A percentile compares a stretch with the other conserved stretches of the same genome.
Evolutionary conservation across 2,797 vertebrate genomes (phyloP).

Genomic region (Danio aesculapii): DNA sequence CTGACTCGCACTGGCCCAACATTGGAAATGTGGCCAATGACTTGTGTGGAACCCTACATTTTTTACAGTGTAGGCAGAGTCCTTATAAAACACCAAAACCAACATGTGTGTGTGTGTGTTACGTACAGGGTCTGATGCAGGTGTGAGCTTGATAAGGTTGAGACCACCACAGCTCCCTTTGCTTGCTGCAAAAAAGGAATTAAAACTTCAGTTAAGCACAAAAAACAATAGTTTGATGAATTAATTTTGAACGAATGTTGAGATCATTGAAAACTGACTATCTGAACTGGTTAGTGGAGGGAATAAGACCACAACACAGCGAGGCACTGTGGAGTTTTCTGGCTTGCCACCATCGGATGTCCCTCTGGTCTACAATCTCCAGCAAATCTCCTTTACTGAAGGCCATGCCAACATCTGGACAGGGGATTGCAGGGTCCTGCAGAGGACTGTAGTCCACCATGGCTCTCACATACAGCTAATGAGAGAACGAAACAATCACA

Average conservation of each 20-base stretch:
- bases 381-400: constrained; percentile 91
- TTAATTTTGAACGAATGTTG: not conserved
- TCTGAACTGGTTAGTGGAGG: constrained; percentile 86
- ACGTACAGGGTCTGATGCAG: constrained; percentile 84
- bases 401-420: constrained; percentile 85
- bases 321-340: constrained; percentile 81
- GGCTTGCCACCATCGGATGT: constrained; percentile 92
- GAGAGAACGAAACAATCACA: not conserved
- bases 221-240: too few relatives aligned
- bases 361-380: constrained; percentile 91
- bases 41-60: too few relatives aligned
- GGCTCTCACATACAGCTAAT: constrained; percentile 86
- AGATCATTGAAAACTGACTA: constrained; percentile 3
- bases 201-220: not conserved
- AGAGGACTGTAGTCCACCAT: constrained; percentile 91
- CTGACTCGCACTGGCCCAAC: too few relatives aligned
- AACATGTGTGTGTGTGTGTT: constrained; percentile 3
- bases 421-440: constrained; percentile 88
- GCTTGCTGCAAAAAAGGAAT: constrained; percentile 80
- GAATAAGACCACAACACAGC: constrained; percentile 87
- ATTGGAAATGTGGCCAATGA: too few relatives aligned
- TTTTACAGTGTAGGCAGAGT: too few relatives aligned
- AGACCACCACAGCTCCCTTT: constrained; percentile 90
- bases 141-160: constrained; percentile 83
- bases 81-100: too few relatives aligned